phyloP scores from a whole-genome alignment of 2,888 invertebrate genomes.

The Silvanus unidentatus region DNA sequence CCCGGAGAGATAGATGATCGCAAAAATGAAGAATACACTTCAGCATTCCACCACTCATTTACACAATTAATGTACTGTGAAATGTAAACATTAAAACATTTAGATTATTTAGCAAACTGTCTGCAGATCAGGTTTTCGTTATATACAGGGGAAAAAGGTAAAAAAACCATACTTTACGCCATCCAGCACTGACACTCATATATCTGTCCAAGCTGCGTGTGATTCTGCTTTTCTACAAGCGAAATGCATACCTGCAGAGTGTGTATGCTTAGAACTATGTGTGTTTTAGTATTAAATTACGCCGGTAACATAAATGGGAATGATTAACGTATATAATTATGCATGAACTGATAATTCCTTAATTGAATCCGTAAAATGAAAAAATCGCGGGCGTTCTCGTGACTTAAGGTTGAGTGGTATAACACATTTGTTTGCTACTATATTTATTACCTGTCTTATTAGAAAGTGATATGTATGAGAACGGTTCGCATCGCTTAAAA shows the following conservation, averaged over 20 bases:
- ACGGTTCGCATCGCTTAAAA: slow-evolving; percentile 17
- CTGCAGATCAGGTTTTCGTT: no score
- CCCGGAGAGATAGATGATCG: no score
- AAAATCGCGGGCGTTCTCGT: slow-evolving; percentile 26
- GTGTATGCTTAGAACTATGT: background rate
- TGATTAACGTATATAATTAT: slow-evolving; percentile 25
- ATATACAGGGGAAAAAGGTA: no score
- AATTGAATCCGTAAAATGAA: slow-evolving; percentile 23
- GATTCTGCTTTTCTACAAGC: background rate
- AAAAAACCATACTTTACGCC: no score
- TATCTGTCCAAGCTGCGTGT: no score
- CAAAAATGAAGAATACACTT: no score
- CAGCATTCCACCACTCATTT: no score
- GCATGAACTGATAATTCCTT: slow-evolving; percentile 28
- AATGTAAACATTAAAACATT: no score
- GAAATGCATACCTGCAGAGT: background rate
- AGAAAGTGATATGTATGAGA: slow-evolving; percentile 39
- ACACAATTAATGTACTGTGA: no score
- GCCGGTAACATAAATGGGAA: slow-evolving; percentile 12
- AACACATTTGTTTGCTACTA: slow-evolving; percentile 31
- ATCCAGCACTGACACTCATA: no score
- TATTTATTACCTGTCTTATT: slow-evolving; percentile 36
- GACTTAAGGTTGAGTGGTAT: slow-evolving; percentile 23
- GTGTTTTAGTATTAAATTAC: slow-evolving; percentile 3
- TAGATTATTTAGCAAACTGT: no score